Conservation (phyloP, 1,140 invertebrate genomes). For the Zaprionus kolodkinae region DNA sequence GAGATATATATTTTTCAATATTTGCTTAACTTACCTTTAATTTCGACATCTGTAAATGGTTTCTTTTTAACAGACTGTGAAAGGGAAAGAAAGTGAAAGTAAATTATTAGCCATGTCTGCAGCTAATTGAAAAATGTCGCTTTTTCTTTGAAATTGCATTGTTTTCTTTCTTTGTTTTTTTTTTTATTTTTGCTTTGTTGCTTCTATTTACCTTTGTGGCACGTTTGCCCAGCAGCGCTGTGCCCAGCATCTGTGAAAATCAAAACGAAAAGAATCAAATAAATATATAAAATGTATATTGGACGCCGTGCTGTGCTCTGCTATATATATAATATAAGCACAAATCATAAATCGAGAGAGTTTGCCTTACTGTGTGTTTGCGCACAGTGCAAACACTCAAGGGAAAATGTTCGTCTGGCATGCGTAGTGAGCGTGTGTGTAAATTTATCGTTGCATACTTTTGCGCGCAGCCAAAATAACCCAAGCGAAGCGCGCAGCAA, state of each 20-base stretch:
- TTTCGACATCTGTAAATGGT: constrained; percentile 82
- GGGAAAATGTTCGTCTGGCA: constrained; percentile 36
- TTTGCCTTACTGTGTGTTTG: background rate
- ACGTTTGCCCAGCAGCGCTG: constrained; percentile 83
- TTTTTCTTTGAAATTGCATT: constrained; percentile 22
- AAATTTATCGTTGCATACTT: constrained; percentile 54
- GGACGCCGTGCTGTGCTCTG: constrained; percentile 5
- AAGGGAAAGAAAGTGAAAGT: constrained; percentile 39
- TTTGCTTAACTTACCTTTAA: constrained; percentile 68
- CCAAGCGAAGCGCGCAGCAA: constrained; percentile 3
- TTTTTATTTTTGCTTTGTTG: background rate
- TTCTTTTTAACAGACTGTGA: constrained; percentile 77
- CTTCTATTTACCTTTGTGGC: constrained; percentile 72
- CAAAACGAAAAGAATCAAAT: constrained; percentile 42
- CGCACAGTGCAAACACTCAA: constrained; percentile 6
- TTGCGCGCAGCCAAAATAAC: constrained; percentile 35
- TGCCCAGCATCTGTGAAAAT: constrained; percentile 80
- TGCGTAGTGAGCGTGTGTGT: background rate
- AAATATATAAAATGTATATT: constrained; percentile 34
- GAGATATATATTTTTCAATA: constrained; percentile 6
- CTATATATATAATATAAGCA: background rate
- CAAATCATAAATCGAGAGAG: constrained; percentile 17
- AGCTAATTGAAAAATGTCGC: constrained; percentile 22
- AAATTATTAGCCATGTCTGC: constrained; percentile 41
- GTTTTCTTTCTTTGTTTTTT: too few species aligned